These are phyloP conservation scores for Anguilla obscura DNA, from an alignment of 2,797 vertebrate genomes.

Conservation along the genomic window DNA sequence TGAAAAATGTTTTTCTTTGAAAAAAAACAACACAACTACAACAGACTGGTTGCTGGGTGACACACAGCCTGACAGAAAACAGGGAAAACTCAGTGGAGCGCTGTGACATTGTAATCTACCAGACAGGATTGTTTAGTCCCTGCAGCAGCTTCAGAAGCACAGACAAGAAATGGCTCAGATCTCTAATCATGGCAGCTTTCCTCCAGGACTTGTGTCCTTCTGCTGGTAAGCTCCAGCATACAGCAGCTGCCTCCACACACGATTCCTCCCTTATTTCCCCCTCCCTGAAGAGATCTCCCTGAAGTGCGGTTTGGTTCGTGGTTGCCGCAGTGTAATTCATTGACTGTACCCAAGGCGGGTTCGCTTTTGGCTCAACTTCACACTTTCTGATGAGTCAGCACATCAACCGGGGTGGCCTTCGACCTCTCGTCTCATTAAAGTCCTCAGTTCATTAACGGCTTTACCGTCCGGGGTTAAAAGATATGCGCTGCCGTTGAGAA, in stretches of 20 bases:
- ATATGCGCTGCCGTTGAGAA: neutral
- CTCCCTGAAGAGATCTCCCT: neutral
- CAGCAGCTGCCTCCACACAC: neutral
- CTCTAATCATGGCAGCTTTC: neutral
- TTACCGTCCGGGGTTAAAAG: neutral
- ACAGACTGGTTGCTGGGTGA: neutral
- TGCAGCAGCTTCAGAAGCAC: neutral
- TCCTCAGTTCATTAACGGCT: neutral
- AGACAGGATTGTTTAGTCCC: conserved; percentile 1
- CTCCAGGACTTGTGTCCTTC: neutral
- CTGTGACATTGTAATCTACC: neutral
- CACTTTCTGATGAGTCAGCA: neutral
- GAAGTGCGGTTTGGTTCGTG: neutral
- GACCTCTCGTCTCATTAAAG: neutral
- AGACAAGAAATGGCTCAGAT: neutral
- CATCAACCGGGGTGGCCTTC: neutral
- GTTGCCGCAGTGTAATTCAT: neutral
- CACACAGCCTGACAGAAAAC: neutral
- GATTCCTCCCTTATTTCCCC: neutral
- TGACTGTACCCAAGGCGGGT: neutral
- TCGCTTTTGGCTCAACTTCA: neutral
- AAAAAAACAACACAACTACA: neutral
- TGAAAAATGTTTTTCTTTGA: neutral
- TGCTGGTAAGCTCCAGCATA: neutral
- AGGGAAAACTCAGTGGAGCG: neutral